Base-by-base conservation (phyloP, 2,888 invertebrate species). In the Mycalesis mineus region DNA sequence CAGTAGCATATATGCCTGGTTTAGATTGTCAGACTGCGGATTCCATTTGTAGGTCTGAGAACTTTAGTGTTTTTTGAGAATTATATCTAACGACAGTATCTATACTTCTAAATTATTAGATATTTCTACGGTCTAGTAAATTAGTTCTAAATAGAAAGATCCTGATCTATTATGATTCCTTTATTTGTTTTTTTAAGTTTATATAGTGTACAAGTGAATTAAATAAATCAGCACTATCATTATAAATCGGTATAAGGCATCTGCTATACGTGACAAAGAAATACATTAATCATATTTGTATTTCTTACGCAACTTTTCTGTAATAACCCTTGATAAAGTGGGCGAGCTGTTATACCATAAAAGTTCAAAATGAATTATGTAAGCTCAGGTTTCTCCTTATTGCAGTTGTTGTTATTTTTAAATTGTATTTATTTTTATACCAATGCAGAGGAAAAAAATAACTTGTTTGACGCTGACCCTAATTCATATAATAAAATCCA, bases 1-100 rank as follows among this genome's bases (percentile, higher is more conserved):
- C 44, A 58, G 57, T 58, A 56, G 57, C 65, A 56, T 45, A 58
- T 49, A 63, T 54, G 58, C 61, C 65, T 63, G 60, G 64, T 65
- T 63, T 60, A 61, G 63, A 61, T 65, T 44, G 39, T 49, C 53
- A 33, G 51, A 51, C 40, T 39, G 56, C 59, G 59, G 61, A 60
- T 57, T 59, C 37, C 42, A 14, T 51, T 59, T 58, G 37, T 61
- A 42, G 61, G 56, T 52, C 55, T 53, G 28, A 31, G 29, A 40
- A 44, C n/a, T 55, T 58, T 52, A 45, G 17, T 44, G 39, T 58
- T 55, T 54, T 60, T 60, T 53, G 29, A 28, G 41, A 41, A 49
- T 49, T 49, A 28, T 49, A 39, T 8, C 14, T 39, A 49, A 33
- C 31, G 11, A 31, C 11, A 36, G 22, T 22, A 22, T 22, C 22